A percentile compares a stretch with the other conserved stretches of the same genome.
Evolutionary conservation across 2,888 invertebrate genomes (phyloP).

Genomic region (Thysanoteuthis rhombus): DNA sequence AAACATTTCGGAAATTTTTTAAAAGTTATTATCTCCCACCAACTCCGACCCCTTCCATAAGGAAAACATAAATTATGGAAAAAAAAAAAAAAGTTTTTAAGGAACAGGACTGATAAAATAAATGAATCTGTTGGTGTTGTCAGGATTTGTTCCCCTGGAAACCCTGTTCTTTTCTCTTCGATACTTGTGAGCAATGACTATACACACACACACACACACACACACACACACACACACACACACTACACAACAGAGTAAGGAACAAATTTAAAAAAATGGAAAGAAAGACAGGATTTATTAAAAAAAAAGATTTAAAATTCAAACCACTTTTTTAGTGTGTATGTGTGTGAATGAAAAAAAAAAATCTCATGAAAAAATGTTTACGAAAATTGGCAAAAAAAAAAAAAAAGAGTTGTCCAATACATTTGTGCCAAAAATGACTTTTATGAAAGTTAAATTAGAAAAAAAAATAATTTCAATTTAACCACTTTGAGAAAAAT

Average conservation of each 20-base stretch:
- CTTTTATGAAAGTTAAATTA: not conserved
- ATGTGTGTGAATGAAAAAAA: not conserved
- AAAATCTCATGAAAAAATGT: not conserved
- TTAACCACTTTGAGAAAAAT: not conserved
- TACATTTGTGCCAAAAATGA: not conserved
- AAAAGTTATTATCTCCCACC: not conserved
- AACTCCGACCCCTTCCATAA: not conserved
- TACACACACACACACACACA: too few relatives aligned
- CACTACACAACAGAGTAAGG: not conserved
- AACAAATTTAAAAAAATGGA: not conserved
- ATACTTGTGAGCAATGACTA: not conserved
- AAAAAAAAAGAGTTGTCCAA: not conserved
- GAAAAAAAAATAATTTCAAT: not conserved
- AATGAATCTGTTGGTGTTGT: not conserved
- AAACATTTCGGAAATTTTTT: not conserved
- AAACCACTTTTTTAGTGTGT: not conserved
- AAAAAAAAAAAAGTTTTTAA: too few relatives aligned
- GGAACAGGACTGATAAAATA: not conserved
- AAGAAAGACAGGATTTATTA: not conserved
- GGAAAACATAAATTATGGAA: not conserved
- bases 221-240: too few relatives aligned
- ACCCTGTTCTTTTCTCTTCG: not conserved
- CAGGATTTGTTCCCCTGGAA: not conserved
- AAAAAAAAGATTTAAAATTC: not conserved
- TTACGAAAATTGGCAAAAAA: not conserved